Percentiles rank a stretch among this genome's conserved stretches.
Evolutionary conservation across 2,888 invertebrate genomes (phyloP).

Genomic region (Lypha dubia): DNA sequence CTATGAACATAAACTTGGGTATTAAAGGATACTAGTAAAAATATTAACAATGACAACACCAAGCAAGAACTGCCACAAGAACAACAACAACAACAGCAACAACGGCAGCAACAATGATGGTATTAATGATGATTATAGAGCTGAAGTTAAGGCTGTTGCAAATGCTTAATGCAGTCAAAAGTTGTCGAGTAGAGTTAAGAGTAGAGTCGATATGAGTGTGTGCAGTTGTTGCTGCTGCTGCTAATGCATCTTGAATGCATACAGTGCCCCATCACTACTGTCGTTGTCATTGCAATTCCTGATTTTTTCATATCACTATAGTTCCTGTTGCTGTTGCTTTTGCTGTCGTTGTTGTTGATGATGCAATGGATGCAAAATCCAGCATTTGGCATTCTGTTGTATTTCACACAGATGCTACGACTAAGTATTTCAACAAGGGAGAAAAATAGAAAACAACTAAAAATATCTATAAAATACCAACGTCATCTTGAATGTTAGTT

Average conservation of each 20-base stretch:
- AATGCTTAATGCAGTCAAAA: conserved; percentile 47
- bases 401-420: conserved; percentile 55
- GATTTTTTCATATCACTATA: background rate
- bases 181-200: conserved; percentile 5
- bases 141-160: conserved; percentile 32
- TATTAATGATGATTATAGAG: conserved; percentile 26
- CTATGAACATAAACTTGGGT: conserved; percentile 2
- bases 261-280: conserved; percentile 39
- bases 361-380: conserved; percentile 69
- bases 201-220: background rate
- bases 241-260: conserved; percentile 54
- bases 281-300: conserved; percentile 25
- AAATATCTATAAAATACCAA: conserved; percentile 47
- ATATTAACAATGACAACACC: conserved; percentile 40
- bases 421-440: conserved; percentile 38
- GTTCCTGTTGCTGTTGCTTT: conserved; percentile 8
- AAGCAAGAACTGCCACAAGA: no score
- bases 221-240: conserved; percentile 15
- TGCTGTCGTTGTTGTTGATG: conserved; percentile 39
- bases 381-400: conserved; percentile 65
- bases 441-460: conserved; percentile 41
- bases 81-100: conserved; percentile 13
- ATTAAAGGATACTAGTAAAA: conserved; percentile 40
- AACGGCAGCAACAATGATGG: background rate
- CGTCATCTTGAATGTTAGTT: conserved; percentile 37